Evolutionary conservation across 2,888 invertebrate species (phyloP).

Genomic region (Campoplex nolae): DNA sequence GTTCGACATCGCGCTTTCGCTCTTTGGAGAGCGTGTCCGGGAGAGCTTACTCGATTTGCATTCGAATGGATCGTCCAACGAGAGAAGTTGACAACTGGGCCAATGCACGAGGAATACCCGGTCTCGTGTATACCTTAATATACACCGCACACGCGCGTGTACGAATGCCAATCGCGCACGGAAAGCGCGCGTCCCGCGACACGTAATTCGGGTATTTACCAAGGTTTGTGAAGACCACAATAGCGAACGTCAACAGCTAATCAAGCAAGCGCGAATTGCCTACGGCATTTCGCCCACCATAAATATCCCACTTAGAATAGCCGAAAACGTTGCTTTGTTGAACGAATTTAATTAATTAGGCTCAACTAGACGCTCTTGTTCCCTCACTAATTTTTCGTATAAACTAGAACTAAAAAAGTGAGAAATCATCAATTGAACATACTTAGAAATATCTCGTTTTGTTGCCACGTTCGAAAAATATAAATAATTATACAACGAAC

Average conservation of each 20-base stretch:
- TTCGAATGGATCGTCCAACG: constrained; percentile 73
- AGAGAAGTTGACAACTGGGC: constrained; percentile 71
- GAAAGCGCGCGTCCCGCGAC: constrained; percentile 68
- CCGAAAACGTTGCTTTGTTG: constrained; percentile 17
- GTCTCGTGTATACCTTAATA: constrained; percentile 43
- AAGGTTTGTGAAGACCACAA: constrained; percentile 68
- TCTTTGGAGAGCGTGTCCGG: constrained; percentile 33
- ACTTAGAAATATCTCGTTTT: too few relatives aligned
- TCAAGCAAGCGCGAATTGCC: constrained; percentile 61
- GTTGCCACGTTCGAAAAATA: too few relatives aligned
- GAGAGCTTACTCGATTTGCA: constrained; percentile 70
- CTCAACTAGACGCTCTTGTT: constrained; percentile 51
- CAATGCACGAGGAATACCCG: constrained; percentile 45
- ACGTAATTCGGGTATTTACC: constrained; percentile 69
- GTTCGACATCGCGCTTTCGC: constrained; percentile 43
- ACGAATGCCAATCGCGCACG: constrained; percentile 52
- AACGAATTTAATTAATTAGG: constrained; percentile 29
- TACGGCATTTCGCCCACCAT: constrained; percentile 3
- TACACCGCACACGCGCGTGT: constrained; percentile 43
- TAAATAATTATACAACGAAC: too few relatives aligned
- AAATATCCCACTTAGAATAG: not conserved
- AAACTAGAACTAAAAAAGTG: not conserved
- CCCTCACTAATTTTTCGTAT: not conserved
- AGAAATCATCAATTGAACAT: not conserved
- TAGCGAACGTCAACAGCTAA: constrained; percentile 66